A percentile compares a stretch with the other conserved stretches of the same genome.
These are phyloP conservation scores for Acanthaster planci DNA, from an alignment of 35 echinoderm and acorn worm genomes.

Conservation along the genomic window DNA sequence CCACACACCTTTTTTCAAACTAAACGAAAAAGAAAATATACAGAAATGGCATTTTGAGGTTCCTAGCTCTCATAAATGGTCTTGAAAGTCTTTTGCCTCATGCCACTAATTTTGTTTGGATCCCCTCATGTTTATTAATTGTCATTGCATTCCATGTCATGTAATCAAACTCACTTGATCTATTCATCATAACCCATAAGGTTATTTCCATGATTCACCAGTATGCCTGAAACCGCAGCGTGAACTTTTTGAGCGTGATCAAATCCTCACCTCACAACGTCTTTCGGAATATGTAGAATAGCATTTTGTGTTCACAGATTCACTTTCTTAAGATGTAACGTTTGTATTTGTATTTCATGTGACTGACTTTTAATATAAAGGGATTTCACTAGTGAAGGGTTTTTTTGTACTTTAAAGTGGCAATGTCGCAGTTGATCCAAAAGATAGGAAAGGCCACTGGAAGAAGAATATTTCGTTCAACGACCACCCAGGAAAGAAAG, in stretches of 20 bases:
- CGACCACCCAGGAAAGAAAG: slow-evolving; percentile 45
- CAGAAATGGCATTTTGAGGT: no score
- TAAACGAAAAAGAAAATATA: no score
- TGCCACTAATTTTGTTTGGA: no score
- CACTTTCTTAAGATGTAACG: neutral
- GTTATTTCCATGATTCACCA: no score
- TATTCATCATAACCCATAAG: no score
- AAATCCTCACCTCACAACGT: neutral
- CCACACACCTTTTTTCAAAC: no score
- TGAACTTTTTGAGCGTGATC: neutral
- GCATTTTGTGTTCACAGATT: neutral
- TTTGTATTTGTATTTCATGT: neutral
- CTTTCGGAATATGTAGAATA: neutral
- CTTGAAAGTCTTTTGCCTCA: no score
- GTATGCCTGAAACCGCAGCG: neutral
- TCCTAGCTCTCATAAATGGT: no score
- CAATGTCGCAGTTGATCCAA: slow-evolving; percentile 33
- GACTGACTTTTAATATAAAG: neutral
- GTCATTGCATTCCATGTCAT: no score
- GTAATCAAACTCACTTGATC: no score
- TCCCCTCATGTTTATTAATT: no score
- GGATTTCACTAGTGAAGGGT: neutral
- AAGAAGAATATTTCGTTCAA: slow-evolving; percentile 55
- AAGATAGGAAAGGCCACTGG: slow-evolving; percentile 53
- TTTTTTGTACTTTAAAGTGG: slow-evolving; percentile 36